Evolutionary conservation across 53 echinoderm and acorn worm genomes (phyloP).

Genomic region (Stichopus horrens): DNA sequence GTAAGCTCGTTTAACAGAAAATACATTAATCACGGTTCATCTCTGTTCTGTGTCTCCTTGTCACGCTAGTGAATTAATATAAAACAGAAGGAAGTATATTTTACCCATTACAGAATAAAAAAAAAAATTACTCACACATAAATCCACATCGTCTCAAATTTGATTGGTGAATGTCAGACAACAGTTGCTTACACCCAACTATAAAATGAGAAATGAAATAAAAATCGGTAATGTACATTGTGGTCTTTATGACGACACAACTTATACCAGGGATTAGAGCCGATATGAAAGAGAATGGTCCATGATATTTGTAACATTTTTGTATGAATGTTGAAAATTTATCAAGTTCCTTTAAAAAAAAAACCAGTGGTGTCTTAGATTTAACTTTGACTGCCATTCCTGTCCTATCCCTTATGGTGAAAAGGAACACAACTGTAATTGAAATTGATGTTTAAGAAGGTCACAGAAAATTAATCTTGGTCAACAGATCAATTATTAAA

Average conservation of each 20-base stretch:
- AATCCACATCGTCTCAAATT: slow-evolving; percentile 29
- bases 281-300: no score
- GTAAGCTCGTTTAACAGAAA: no score
- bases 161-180: slow-evolving; percentile 20
- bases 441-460: slow-evolving; percentile 30
- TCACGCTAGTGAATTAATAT: no score
- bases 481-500: slow-evolving; percentile 23
- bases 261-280: no score
- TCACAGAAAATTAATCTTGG: slow-evolving; percentile 3
- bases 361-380: no score
- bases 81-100: no score
- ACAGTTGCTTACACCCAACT: slow-evolving; percentile 36
- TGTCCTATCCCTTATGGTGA: neutral
- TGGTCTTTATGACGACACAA: no score
- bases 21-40: no score
- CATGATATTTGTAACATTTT: no score
- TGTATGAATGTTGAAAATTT: no score
- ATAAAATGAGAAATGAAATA: neutral
- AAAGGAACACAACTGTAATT: neutral
- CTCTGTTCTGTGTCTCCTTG: no score
- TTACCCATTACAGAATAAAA: neutral
- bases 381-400: neutral
- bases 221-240: neutral
- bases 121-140: slow-evolving; percentile 5
- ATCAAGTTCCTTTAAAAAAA: no score